Conservation (phyloP, 2,888 invertebrate species). For the Caenorhabditis panamensis region DNA sequence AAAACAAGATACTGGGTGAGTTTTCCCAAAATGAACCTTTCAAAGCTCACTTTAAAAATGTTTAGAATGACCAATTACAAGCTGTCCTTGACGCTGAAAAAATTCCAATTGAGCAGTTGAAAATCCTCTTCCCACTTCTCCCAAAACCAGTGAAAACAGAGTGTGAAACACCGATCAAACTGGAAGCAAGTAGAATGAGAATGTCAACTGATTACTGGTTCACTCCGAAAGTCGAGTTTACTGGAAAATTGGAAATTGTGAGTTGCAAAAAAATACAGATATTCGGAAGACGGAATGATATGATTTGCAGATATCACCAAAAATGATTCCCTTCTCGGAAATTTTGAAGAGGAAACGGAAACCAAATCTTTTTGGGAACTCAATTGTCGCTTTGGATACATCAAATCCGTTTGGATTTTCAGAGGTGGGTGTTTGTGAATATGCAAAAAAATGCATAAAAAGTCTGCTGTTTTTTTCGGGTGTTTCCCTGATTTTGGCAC, state of each 20-base stretch:
- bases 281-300: no score
- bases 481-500: no score
- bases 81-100: not conserved
- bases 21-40: not conserved
- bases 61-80: constrained; percentile 11
- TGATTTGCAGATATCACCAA: not conserved
- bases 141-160: not conserved
- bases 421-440: not conserved
- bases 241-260: no score
- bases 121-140: not conserved
- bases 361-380: constrained; percentile 21
- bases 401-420: not conserved
- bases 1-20: constrained; percentile 25
- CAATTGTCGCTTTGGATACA: not conserved
- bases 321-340: constrained; percentile 14
- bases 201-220: no score
- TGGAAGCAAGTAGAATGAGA: no score
- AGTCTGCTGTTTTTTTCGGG: no score
- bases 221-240: no score
- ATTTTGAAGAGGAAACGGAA: constrained; percentile 1
- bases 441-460: not conserved
- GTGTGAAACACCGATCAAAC: not conserved
- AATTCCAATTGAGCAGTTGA: not conserved
- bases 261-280: no score
- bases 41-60: no score